Evolutionary conservation across 2,888 invertebrate genomes (phyloP).

Genomic region (Yponomeuta malinellus): DNA sequence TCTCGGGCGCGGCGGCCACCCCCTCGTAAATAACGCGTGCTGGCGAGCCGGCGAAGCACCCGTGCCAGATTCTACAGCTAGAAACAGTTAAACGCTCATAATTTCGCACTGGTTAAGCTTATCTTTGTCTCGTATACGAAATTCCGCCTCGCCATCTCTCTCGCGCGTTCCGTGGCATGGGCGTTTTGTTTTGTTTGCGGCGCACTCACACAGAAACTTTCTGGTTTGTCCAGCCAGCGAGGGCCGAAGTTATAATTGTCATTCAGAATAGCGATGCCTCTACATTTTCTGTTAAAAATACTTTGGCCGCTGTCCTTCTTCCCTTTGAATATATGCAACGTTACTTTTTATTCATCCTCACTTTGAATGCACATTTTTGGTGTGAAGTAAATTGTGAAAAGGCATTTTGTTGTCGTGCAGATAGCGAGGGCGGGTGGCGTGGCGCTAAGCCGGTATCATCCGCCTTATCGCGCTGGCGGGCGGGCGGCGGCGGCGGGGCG

Average conservation of each 20-base stretch:
- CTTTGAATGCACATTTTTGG: constrained; percentile 11
- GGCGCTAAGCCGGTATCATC: constrained; percentile 29
- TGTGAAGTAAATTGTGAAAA: constrained; percentile 36
- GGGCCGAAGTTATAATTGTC: constrained; percentile 73
- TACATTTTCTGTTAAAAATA: constrained; percentile 37
- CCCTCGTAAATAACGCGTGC: constrained; percentile 74
- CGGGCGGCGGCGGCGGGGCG: constrained; percentile 21
- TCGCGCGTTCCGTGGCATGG: constrained; percentile 61
- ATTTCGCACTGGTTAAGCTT: constrained; percentile 76
- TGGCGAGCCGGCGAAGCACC: constrained; percentile 75
- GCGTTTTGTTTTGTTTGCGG: constrained; percentile 62
- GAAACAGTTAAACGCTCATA: constrained; percentile 77
- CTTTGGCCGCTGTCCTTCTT: not conserved
- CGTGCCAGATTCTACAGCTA: constrained; percentile 76
- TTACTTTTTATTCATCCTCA: constrained; percentile 10
- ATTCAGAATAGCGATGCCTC: constrained; percentile 56
- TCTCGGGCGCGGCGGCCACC: constrained; percentile 66
- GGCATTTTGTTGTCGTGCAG: constrained; percentile 58
- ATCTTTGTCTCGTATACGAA: constrained; percentile 75
- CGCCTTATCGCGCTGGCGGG: constrained; percentile 26
- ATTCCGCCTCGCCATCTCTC: constrained; percentile 64
- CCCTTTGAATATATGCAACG: not conserved
- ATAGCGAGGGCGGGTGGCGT: constrained; percentile 46
- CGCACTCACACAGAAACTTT: constrained; percentile 51
- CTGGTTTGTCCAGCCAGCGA: constrained; percentile 43